These are phyloP conservation scores for Phataginus tetradactyla DNA, from an alignment of 2,797 vertebrate genomes.

Conservation along the genomic window DNA sequence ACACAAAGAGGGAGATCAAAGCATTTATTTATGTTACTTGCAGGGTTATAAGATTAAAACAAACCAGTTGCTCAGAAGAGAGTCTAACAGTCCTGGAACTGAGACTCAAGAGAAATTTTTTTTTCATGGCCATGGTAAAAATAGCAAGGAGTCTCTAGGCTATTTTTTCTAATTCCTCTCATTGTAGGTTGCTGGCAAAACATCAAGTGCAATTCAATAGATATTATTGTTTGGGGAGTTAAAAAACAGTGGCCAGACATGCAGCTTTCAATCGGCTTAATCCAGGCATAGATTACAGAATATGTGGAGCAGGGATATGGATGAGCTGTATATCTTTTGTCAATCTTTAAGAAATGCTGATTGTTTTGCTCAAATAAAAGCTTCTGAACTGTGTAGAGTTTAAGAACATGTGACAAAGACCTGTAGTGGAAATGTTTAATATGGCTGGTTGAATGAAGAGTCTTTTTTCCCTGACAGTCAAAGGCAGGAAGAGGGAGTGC, in stretches of 20 bases:
- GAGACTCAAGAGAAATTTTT: not conserved
- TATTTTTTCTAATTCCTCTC: not conserved
- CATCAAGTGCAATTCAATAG: not conserved
- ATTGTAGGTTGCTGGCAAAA: not conserved
- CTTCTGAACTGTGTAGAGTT: not conserved
- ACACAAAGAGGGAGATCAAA: not conserved
- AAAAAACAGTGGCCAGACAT: not conserved
- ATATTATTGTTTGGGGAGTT: not conserved
- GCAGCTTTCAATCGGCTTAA: not conserved
- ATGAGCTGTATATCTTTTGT: fast-evolving
- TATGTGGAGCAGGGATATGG: too few species aligned
- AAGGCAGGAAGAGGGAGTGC: not conserved
- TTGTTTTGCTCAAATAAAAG: not conserved
- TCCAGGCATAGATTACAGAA: not conserved
- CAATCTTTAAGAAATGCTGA: not conserved
- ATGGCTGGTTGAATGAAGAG: not conserved
- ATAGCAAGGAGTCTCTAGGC: not conserved
- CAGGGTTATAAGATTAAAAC: not conserved
- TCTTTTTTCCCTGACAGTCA: not conserved
- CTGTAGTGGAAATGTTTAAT: not conserved
- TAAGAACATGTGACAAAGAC: not conserved
- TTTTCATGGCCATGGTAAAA: not conserved
- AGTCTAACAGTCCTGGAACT: not conserved
- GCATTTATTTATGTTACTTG: not conserved
- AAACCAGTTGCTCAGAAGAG: not conserved